Evolutionary conservation across 2,888 invertebrate species (phyloP), one percentile per base, ranked within the genome.

Genomic region (Diarsia dahlii): DNA sequence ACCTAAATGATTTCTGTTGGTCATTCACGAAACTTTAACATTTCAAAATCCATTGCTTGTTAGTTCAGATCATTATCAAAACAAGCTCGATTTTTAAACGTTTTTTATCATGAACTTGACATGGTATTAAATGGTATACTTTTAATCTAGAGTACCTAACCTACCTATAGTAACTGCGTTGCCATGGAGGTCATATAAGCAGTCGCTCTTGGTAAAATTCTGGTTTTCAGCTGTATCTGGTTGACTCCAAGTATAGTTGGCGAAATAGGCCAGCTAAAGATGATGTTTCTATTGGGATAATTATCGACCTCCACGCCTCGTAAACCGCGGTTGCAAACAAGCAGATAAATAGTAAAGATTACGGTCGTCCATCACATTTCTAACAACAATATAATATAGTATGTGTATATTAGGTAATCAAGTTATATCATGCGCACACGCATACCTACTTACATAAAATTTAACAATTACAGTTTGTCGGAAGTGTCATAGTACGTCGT

Each of bases 381-480:
- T 70, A 60, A 60, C 18, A 77, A 72, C 71, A 78, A 85, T 78
- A 78, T 71, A 84, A 85, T 78, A 78, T 80, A 78, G 20, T 81
- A 52, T 58, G 34, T 60, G 52, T 58, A 45, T 12, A 75, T 87
- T 87, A 88, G 64, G 67, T 84, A 88, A 87, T 72, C 73, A 60
- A 45, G 82, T 87, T 87, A 81, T 87, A 87, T 87, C 79, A 86
- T 64, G 73, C 23, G 74, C 76, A 74, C 77, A 82, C 82, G 81
- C 81, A 83, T 77, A 73, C 82, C 79, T 88, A 75, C 84, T 86
- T 86, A 86, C 78, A 88, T 80, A 86, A 76, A 88, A 72, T 80
- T 79, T 71, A 76, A 86, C 84, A 88, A 83, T 84, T 86, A 86
- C 84, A 50, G 62, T 78, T 78, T 84, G 81, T 81, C 84, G 87